Percentiles rank a stretch among this genome's conserved stretches.
These are phyloP conservation scores for Leptinotarsa lineolata DNA, from an alignment of 1,140 invertebrate genomes.

Conservation along the genomic window DNA sequence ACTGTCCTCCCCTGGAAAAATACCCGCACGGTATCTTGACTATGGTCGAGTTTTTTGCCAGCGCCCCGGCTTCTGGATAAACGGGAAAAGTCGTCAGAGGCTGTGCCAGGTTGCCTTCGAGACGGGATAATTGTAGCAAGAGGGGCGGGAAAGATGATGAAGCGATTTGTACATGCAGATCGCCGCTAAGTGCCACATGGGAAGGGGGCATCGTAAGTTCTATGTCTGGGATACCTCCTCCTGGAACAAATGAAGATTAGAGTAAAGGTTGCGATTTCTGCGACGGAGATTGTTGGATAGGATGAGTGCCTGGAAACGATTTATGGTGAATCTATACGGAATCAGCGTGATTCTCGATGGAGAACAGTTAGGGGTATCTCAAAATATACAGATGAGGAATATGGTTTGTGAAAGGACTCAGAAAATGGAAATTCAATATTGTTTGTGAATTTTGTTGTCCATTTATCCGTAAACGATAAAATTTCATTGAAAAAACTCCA, in stretches of 20 bases:
- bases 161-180: constrained; percentile 63
- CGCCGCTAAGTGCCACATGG: constrained; percentile 69
- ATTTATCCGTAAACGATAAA: too few species aligned
- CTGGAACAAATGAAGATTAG: constrained; percentile 40
- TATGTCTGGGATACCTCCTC: constrained; percentile 51
- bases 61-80: constrained; percentile 49
- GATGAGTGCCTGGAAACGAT: too few species aligned
- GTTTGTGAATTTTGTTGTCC: too few species aligned
- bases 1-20: constrained; percentile 67
- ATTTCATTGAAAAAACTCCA: too few species aligned
- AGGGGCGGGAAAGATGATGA: constrained; percentile 52
- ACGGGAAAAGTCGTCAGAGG: constrained; percentile 53
- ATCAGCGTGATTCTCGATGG: too few species aligned
- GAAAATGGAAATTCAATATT: too few species aligned
- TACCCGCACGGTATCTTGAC: constrained; percentile 71
- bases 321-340: too few species aligned
- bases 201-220: constrained; percentile 62
- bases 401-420: too few species aligned
- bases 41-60: constrained; percentile 50
- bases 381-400: too few species aligned
- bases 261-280: neutral
- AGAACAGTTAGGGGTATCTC: too few species aligned
- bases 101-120: constrained; percentile 50
- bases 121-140: constrained; percentile 56
- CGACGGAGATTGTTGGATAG: too few species aligned